A percentile compares a stretch with the other conserved stretches of the same genome.
These are phyloP conservation scores for Linnaemya tessellans DNA, from an alignment of 2,888 invertebrate genomes.

Conservation along the genomic window DNA sequence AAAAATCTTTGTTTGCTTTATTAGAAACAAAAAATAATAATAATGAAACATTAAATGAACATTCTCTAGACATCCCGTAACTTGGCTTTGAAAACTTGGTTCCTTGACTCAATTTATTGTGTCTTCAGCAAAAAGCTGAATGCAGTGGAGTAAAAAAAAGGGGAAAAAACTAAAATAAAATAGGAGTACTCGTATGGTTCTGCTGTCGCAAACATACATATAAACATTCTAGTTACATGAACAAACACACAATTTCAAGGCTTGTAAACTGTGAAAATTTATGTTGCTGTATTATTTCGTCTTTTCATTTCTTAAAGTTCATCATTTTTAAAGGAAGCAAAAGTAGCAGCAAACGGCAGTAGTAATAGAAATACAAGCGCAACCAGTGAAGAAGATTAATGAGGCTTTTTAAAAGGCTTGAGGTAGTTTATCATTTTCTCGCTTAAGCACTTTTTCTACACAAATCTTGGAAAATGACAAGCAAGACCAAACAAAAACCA, in stretches of 20 bases:
- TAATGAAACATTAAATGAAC: conserved; percentile 44
- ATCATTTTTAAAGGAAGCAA: conserved; percentile 36
- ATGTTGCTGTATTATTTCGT: conserved; percentile 33
- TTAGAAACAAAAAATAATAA: conserved; percentile 32
- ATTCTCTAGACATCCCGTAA: conserved; percentile 1
- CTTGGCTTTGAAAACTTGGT: conserved; percentile 6
- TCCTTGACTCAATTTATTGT: conserved; percentile 28
- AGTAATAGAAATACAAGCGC: conserved; percentile 69
- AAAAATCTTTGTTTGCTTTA: conserved; percentile 58
- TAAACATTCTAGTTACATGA: conserved; percentile 13
- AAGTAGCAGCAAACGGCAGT: conserved; percentile 26
- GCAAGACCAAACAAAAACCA: conserved; percentile 4
- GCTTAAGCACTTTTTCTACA: conserved; percentile 68
- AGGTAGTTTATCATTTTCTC: conserved; percentile 81
- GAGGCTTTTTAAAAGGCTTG: conserved; percentile 82
- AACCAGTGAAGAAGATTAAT: conserved; percentile 82
- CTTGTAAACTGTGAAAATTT: conserved; percentile 52
- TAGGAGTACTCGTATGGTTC: neutral
- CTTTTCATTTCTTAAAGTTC: conserved; percentile 36
- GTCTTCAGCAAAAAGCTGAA: neutral
- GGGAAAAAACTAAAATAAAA: conserved; percentile 7
- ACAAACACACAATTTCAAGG: conserved; percentile 50
- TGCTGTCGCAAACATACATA: neutral
- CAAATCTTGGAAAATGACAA: conserved; percentile 65
- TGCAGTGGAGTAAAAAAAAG: neutral